A percentile compares a stretch with the other conserved stretches of the same genome.
phyloP scores from a whole-genome alignment of 2,888 invertebrate species.

The Antheraea yamamai region DNA sequence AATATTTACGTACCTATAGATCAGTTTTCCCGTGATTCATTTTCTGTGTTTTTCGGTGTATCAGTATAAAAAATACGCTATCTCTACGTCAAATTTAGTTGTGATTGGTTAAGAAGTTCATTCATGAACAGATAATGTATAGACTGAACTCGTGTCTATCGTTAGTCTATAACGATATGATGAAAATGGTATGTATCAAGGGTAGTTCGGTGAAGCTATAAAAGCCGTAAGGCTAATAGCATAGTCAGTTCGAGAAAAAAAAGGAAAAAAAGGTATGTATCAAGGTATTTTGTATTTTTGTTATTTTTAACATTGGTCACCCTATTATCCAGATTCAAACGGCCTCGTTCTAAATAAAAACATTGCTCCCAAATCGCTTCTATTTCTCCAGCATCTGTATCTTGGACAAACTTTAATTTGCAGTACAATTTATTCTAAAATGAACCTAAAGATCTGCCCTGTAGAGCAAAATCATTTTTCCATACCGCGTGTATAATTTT shows the following conservation, averaged over 20 bases:
- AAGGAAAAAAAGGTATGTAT: neutral
- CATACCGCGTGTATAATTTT: slow-evolving; percentile 30
- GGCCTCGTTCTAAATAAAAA: slow-evolving; percentile 78
- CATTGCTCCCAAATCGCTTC: slow-evolving; percentile 77
- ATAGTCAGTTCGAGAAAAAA: no score
- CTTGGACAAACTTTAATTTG: slow-evolving; percentile 37
- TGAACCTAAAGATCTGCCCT: slow-evolving; percentile 38
- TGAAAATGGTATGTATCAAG: neutral
- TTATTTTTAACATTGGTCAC: slow-evolving; percentile 29
- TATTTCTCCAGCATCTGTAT: slow-evolving; percentile 70
- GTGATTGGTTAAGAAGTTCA: no score
- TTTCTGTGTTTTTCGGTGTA: no score
- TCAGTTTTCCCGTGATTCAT: no score
- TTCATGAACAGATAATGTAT: no score
- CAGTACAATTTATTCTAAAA: slow-evolving; percentile 23
- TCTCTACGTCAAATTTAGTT: no score
- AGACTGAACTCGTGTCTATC: no score
- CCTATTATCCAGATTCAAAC: slow-evolving; percentile 56
- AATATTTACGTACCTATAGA: no score
- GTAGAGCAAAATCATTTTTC: slow-evolving; percentile 28
- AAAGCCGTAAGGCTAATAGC: no score
- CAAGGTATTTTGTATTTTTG: neutral
- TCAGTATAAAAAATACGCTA: no score
- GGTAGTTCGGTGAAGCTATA: no score
- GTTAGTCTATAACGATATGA: neutral